phyloP scores from a whole-genome alignment of 2,797 vertebrate genomes.

The Myoxocephalus aenaeus region DNA sequence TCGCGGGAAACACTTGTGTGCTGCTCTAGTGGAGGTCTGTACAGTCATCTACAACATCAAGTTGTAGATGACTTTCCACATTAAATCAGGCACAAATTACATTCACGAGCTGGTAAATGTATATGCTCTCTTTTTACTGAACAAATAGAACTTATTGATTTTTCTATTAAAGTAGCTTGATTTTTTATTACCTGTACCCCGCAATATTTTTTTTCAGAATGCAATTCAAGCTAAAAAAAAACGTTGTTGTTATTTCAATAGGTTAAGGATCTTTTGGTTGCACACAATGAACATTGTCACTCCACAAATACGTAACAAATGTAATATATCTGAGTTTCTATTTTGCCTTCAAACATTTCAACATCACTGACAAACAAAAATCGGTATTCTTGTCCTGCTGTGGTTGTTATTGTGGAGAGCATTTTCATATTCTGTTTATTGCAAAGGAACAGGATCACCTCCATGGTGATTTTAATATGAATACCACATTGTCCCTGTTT shows the following conservation, averaged over 20 bases:
- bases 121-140: constrained; percentile 9
- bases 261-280: not conserved
- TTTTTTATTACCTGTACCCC: not conserved
- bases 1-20: constrained; percentile 12
- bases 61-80: not conserved
- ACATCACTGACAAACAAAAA: not conserved
- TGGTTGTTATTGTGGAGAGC: not conserved
- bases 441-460: not conserved
- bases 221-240: not conserved
- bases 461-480: not conserved
- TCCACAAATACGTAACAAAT: not conserved
- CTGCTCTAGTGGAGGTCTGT: constrained; percentile 14
- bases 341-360: not conserved
- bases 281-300: not conserved
- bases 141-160: constrained; percentile 33
- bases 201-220: not conserved
- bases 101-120: not conserved
- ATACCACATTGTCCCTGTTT: not conserved
- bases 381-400: not conserved
- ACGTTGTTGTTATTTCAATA: not conserved
- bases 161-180: constrained; percentile 13
- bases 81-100: constrained; percentile 1
- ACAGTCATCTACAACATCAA: constrained; percentile 3
- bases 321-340: not conserved
- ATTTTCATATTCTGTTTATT: not conserved